These are phyloP conservation scores for Plumapathes pennacea DNA, from an alignment of 92 coral and sea anemone genomes.

Conservation along the genomic window DNA sequence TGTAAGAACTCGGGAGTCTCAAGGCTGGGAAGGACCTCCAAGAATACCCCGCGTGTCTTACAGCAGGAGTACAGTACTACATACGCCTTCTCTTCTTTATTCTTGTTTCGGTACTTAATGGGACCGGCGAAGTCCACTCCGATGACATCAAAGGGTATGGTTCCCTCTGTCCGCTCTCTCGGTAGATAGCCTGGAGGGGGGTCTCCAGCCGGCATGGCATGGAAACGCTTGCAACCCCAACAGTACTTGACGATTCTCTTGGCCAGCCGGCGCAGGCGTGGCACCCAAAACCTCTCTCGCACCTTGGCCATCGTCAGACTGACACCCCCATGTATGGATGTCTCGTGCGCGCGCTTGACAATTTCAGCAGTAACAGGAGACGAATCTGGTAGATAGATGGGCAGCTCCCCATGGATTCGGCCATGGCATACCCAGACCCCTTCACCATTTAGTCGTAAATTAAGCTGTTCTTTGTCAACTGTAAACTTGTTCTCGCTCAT, in stretches of 20 bases:
- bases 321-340: conserved; percentile 22
- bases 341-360: conserved; percentile 9
- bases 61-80: conserved; percentile 8
- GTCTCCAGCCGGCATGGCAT: conserved; percentile 2
- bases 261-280: conserved; percentile 7
- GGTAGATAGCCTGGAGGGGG: conserved; percentile 12
- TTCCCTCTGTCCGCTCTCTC: conserved; percentile 15
- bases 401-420: conserved; percentile 11
- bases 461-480: conserved; percentile 45
- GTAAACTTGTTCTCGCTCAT: conserved; percentile 7
- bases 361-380: conserved; percentile 17
- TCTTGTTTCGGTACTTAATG: conserved; percentile 24
- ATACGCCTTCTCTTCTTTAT: conserved; percentile 25
- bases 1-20: conserved; percentile 2
- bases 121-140: conserved; percentile 54
- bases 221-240: conserved; percentile 21
- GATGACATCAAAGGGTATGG: conserved; percentile 22
- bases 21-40: conserved; percentile 19
- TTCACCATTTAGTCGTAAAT: conserved; percentile 31
- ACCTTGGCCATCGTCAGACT: conserved; percentile 14
- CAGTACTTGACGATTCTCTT: conserved; percentile 8
- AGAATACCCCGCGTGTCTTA: conserved; percentile 3
- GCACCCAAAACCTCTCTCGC: conserved; percentile 3
- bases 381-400: conserved; percentile 13
- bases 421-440: conserved; percentile 54